These are phyloP conservation scores for Ochropacha duplaris DNA, from an alignment of 2,888 invertebrate species.

Conservation along the genomic window DNA sequence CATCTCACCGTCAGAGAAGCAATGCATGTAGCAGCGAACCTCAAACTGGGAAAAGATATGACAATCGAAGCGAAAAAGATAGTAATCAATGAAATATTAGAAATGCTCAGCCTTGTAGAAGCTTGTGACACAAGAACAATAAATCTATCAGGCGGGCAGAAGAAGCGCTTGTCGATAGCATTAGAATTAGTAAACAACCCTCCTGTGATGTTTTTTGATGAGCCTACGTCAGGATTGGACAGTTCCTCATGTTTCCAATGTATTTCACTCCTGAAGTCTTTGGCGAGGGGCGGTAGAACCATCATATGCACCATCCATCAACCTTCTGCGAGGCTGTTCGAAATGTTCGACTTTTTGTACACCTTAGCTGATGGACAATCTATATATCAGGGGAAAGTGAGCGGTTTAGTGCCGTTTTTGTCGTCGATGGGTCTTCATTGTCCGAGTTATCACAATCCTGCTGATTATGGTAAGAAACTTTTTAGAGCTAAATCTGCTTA, in stretches of 20 bases:
- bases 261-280: constrained; percentile 92
- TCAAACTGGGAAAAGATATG: constrained; percentile 93
- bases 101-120: constrained; percentile 91
- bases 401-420: constrained; percentile 93
- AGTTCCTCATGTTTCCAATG: constrained; percentile 97
- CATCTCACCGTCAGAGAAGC: constrained; percentile 96
- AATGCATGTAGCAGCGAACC: constrained; percentile 96
- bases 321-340: constrained; percentile 96
- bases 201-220: constrained; percentile 98
- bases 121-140: constrained; percentile 90
- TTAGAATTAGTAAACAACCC: constrained; percentile 97
- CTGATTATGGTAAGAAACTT: constrained; percentile 92
- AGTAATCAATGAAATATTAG: constrained; percentile 93
- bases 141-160: constrained; percentile 94
- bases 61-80: constrained; percentile 88
- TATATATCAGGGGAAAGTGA: constrained; percentile 94
- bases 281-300: constrained; percentile 94
- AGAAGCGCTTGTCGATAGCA: constrained; percentile 95
- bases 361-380: constrained; percentile 96
- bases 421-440: constrained; percentile 93
- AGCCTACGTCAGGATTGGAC: constrained; percentile 96
- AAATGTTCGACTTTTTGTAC: constrained; percentile 97
- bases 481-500: not conserved
- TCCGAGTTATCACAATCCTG: constrained; percentile 98
- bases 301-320: constrained; percentile 98